Base-by-base conservation (phyloP, 2,797 vertebrate species). In the Sphenodon punctatus region DNA sequence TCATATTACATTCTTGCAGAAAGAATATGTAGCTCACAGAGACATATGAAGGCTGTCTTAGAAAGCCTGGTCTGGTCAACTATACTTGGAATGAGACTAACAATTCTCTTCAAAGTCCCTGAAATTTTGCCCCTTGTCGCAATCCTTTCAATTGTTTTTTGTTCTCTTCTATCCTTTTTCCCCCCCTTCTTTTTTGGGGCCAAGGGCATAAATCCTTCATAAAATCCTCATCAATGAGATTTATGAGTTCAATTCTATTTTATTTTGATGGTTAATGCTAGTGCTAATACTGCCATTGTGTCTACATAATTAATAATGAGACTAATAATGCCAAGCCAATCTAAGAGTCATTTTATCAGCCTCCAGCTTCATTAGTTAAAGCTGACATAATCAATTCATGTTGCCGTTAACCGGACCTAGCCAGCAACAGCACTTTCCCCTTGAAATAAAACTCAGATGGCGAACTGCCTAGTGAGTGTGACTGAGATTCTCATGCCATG, bases 271-370 rank as follows among this genome's bases (percentile, higher is more conserved):
- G 77, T 64, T 93, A 91, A 87, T 91, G 70, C 72, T 56, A 81
- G 78, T 56, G 55, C 72, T 88, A 90, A 89, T 84, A 76, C 32
- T 56, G 66, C 86, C 78, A 79, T 86, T 89, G 71, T 78, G 73
- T 92, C 85, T 80, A 73, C 81, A 71, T 90, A 92, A 94, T 92
- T 93, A 93, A 88, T 89, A 91, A 88, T 4, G 1, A 80, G 56
- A 82, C 60, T 83, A 91, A 92, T 88, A 92, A 87, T 49, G 58
- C 90, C 73, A 85, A 91, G 67, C 49, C 49, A 76, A 88, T 78
- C 79, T 75, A 85, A 88, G 55, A 93, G 41, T 80, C 75, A 61
- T 69, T 92, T 89, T 77, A 91, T 80, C 74, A 64, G 88, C 76
- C 70, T 87, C 89, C 61, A n/a, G 1, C 55, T 25, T 75, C 81